phyloP scores from a whole-genome alignment of 2,113 vertebrate genomes.

The Epinephelus moara region DNA sequence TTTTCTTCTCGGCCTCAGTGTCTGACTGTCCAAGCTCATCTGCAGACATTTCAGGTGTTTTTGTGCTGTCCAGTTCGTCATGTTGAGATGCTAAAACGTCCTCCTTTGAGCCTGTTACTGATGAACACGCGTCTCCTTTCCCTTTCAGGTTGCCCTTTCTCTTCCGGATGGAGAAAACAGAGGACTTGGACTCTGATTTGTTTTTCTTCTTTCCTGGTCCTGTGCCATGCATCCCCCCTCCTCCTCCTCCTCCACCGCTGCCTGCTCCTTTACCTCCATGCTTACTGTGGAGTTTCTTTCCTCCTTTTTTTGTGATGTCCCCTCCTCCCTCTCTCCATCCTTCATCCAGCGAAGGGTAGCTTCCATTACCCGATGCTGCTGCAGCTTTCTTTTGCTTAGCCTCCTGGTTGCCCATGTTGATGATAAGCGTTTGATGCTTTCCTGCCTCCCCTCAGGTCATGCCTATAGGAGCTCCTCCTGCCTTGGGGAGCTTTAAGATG shows the following conservation, averaged over 20 bases:
- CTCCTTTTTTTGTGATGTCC: constrained; percentile 90
- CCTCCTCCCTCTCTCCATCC: constrained; percentile 87
- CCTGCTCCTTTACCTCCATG: constrained; percentile 85
- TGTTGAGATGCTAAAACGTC: constrained; percentile 88
- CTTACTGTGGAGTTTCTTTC: constrained; percentile 88
- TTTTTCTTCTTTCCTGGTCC: constrained; percentile 87
- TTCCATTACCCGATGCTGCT: constrained; percentile 82
- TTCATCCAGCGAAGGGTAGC: constrained; percentile 86
- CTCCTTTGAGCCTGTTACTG: constrained; percentile 89
- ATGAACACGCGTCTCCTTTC: constrained; percentile 80
- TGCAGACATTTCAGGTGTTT: constrained; percentile 93
- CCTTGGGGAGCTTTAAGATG: not conserved
- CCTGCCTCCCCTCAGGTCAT: constrained; percentile 86
- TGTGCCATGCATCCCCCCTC: constrained; percentile 64
- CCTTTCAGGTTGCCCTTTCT: constrained; percentile 90
- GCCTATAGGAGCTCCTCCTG: constrained; percentile 39
- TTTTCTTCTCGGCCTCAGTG: constrained; percentile 83
- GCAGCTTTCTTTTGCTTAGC: constrained; percentile 90
- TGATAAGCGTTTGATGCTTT: constrained; percentile 41
- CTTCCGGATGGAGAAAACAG: constrained; percentile 96
- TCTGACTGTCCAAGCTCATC: constrained; percentile 94
- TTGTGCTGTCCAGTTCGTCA: constrained; percentile 90
- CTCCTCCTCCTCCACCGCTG: constrained; percentile 74
- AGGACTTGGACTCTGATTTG: constrained; percentile 91
- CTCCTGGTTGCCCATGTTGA: constrained; percentile 97